Evolutionary conservation across 2,888 invertebrate genomes (phyloP).

Genomic region (Loripinus fragilis): DNA sequence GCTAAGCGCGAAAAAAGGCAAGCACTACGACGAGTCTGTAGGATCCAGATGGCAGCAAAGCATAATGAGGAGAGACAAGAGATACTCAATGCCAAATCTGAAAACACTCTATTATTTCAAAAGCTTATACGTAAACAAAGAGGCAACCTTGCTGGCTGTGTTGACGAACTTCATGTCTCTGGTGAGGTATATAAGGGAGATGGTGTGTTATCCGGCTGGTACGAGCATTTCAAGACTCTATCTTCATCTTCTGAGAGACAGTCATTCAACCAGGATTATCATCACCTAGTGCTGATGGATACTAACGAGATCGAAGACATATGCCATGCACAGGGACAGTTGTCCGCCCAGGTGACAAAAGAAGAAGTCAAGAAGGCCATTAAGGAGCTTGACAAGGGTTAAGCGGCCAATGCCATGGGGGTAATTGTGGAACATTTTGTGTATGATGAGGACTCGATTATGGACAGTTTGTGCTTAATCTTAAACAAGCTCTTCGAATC

Average conservation of each 20-base stretch:
- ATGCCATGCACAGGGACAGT: background rate
- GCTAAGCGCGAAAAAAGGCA: background rate
- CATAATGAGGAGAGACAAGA: background rate
- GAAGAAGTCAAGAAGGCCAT: constrained; percentile 20
- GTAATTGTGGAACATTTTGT: constrained; percentile 20
- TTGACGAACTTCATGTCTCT: too few species aligned
- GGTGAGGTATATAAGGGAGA: background rate
- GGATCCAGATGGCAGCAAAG: background rate
- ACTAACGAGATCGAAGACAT: background rate
- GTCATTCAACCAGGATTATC: background rate
- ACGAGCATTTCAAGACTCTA: background rate
- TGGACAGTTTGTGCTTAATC: background rate
- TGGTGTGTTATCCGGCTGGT: background rate
- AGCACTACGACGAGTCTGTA: background rate
- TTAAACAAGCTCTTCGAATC: constrained; percentile 5
- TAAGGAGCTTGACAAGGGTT: constrained; percentile 18
- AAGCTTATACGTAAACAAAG: constrained; percentile 8
- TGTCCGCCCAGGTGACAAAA: background rate
- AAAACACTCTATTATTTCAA: background rate
- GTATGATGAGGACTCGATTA: background rate
- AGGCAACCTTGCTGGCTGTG: background rate
- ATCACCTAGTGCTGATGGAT: too few species aligned
- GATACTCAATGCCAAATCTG: background rate
- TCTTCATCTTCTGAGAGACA: too few species aligned
- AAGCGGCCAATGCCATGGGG: constrained; percentile 12